Evolutionary conservation across 2,888 invertebrate species (phyloP).

Genomic region (Oscheius sp.): DNA sequence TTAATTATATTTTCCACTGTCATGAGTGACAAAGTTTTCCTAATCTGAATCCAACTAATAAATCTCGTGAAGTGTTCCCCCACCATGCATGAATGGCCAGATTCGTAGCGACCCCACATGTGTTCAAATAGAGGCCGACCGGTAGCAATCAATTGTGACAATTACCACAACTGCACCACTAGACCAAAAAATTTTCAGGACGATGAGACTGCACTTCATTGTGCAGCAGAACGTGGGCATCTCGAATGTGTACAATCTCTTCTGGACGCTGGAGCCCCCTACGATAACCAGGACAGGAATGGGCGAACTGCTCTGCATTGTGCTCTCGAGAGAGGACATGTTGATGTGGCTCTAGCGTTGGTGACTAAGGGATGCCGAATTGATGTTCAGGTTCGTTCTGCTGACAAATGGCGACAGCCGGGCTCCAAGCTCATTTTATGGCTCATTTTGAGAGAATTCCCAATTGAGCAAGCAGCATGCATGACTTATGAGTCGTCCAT

Average conservation of each 20-base stretch:
- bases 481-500: constrained; percentile 34
- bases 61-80: not conserved
- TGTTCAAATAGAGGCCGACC: constrained; percentile 25
- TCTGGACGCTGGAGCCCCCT: constrained; percentile 76
- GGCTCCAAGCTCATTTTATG: constrained; percentile 20
- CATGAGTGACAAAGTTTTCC: too few species aligned
- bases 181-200: constrained; percentile 73
- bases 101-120: constrained; percentile 14
- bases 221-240: constrained; percentile 77
- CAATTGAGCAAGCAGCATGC: constrained; percentile 30
- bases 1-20: too few species aligned
- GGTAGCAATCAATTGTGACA: constrained; percentile 28
- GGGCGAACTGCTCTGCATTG: constrained; percentile 79
- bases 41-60: not conserved
- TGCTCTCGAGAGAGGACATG: constrained; percentile 76
- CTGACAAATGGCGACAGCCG: constrained; percentile 9
- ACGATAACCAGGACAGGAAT: constrained; percentile 77
- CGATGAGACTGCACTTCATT: constrained; percentile 77
- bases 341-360: constrained; percentile 78
- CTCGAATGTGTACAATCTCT: constrained; percentile 77
- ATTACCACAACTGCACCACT: not conserved
- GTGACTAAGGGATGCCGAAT: constrained; percentile 79
- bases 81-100: not conserved
- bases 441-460: constrained; percentile 32
- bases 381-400: constrained; percentile 74